Conservation (phyloP, 2,113 vertebrate species). For the Apus apus region DNA sequence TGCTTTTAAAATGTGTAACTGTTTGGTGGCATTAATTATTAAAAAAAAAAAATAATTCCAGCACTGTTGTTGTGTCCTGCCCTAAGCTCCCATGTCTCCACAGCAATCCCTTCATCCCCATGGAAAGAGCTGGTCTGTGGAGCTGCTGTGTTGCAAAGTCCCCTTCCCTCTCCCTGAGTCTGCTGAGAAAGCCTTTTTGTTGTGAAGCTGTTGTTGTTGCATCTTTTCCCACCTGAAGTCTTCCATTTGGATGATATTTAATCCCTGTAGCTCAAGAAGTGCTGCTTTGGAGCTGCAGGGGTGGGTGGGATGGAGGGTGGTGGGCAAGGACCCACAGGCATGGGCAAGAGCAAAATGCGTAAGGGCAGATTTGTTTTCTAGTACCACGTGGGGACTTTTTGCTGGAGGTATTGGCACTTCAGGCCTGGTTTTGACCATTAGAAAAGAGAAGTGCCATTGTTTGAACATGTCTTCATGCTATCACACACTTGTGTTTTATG, state of each 20-base stretch:
- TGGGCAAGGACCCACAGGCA: neutral
- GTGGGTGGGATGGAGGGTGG: neutral
- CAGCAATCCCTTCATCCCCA: neutral
- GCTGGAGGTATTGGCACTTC: no score
- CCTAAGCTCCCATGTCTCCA: fast-evolving
- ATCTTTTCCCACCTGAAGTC: fast-evolving
- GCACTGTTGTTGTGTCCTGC: neutral
- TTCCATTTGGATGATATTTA: neutral
- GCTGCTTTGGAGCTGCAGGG: no score
- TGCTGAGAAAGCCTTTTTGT: neutral
- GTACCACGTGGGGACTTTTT: no score
- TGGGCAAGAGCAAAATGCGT: fast-evolving
- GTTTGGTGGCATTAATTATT: neutral
- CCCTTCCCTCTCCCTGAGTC: neutral
- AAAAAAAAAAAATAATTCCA: neutral
- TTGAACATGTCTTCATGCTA: no score
- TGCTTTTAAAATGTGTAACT: neutral
- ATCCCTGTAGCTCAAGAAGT: neutral
- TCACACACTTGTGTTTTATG: no score
- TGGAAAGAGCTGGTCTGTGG: neutral
- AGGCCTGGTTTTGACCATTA: no score
- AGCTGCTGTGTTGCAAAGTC: neutral
- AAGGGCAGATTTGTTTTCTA: no score
- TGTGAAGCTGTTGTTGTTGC: neutral
- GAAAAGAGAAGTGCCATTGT: no score